Evolutionary conservation across 2,888 invertebrate species (phyloP).

Genomic region (Metellina segmentata): DNA sequence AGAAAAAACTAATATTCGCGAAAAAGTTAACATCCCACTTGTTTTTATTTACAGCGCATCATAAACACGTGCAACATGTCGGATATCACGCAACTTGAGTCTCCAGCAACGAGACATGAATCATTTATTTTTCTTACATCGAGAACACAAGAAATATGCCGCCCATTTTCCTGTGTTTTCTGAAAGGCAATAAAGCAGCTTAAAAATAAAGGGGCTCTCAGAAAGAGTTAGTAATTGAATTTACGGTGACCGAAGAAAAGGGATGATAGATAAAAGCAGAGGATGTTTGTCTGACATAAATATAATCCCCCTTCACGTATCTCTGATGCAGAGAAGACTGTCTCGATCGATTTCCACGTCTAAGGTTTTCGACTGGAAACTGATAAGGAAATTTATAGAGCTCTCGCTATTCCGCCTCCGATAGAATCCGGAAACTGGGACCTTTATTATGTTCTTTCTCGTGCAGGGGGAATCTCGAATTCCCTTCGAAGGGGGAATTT

Average conservation of each 20-base stretch:
- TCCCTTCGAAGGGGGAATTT: not conserved
- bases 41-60: too few species aligned
- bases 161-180: not conserved
- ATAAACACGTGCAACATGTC: too few species aligned
- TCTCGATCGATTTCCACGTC: slow-evolving; percentile 7
- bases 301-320: not conserved
- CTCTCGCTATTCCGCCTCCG: too few species aligned
- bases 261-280: slow-evolving; percentile 4
- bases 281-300: slow-evolving; percentile 29
- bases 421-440: not conserved
- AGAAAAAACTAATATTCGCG: too few species aligned
- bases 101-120: too few species aligned
- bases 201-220: not conserved
- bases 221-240: slow-evolving; percentile 23
- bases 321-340: not conserved
- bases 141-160: too few species aligned
- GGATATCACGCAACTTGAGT: too few species aligned
- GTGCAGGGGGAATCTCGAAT: not conserved
- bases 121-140: too few species aligned
- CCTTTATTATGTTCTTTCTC: not conserved
- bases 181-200: not conserved
- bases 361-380: not conserved
- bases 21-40: too few species aligned
- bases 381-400: not conserved
- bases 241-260: not conserved